These are phyloP conservation scores for Archips crataeganus DNA, from an alignment of 2,888 invertebrate species.

Conservation along the genomic window DNA sequence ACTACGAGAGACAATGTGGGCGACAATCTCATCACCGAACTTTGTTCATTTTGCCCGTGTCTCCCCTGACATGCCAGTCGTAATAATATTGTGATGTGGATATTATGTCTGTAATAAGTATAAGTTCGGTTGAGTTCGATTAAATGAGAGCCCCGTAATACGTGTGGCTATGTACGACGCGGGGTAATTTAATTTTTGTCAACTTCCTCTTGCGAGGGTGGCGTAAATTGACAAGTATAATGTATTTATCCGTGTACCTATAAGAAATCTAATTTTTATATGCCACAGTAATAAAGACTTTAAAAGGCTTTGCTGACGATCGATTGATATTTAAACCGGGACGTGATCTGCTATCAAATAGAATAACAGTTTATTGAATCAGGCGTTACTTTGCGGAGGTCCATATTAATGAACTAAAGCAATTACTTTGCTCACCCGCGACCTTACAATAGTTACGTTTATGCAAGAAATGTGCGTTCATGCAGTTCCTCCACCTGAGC, in stretches of 20 bases:
- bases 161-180: neutral
- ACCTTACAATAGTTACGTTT: no score
- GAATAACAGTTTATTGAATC: neutral
- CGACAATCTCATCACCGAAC: slow-evolving; percentile 41
- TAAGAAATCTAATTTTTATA: neutral
- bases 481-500: no score
- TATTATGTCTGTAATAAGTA: slow-evolving; percentile 36
- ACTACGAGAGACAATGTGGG: slow-evolving; percentile 40
- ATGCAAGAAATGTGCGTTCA: no score
- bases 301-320: neutral
- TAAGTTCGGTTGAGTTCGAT: slow-evolving; percentile 39
- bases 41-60: slow-evolving; percentile 38
- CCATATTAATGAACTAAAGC: no score
- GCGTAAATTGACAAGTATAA: slow-evolving; percentile 5
- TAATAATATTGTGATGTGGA: slow-evolving; percentile 41
- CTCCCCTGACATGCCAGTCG: slow-evolving; percentile 30
- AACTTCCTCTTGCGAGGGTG: neutral
- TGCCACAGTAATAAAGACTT: neutral
- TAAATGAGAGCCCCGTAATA: slow-evolving; percentile 28
- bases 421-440: no score
- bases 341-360: no score
- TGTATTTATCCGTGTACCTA: neutral
- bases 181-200: slow-evolving; percentile 14
- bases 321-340: neutral
- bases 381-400: no score